These are phyloP conservation scores for Chionis minor DNA, from an alignment of 2,113 vertebrate species.

Conservation along the genomic window DNA sequence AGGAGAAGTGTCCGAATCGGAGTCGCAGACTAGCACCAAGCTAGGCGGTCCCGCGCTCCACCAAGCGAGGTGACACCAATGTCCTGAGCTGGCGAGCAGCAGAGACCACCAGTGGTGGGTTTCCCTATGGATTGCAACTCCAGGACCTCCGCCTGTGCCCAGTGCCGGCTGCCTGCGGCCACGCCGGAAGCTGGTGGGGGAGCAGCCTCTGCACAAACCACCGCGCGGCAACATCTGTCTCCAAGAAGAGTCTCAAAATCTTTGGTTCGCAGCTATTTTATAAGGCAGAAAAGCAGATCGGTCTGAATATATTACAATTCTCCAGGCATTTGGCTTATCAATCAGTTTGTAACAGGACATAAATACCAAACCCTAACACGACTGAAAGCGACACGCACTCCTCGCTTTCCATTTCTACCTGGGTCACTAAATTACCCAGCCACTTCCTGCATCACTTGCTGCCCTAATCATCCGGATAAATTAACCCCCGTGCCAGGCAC, in stretches of 20 bases:
- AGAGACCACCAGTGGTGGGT: fast-evolving
- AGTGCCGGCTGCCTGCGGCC: not conserved
- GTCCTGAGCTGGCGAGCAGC: not conserved
- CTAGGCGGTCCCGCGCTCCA: not conserved
- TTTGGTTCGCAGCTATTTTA: not conserved
- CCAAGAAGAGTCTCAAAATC: not conserved
- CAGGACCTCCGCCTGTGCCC: fast-evolving
- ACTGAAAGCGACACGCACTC: not conserved
- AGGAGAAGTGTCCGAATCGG: not conserved
- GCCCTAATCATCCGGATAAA: not conserved
- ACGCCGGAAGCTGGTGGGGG: not conserved
- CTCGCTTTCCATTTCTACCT: not conserved
- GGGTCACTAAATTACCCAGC: not conserved
- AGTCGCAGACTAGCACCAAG: not conserved
- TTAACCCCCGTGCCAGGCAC: not conserved
- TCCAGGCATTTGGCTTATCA: not conserved
- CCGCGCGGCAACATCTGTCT: fast-evolving
- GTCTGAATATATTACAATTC: not conserved
- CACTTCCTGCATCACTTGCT: not conserved
- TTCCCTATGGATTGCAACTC: fast-evolving
- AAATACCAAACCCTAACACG: not conserved
- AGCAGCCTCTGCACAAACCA: not conserved
- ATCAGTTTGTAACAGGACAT: not conserved
- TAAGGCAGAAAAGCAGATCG: not conserved
- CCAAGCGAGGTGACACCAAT: fast-evolving